phyloP scores from a whole-genome alignment of 2,888 invertebrate species.

The Halocaridina rubra region DNA sequence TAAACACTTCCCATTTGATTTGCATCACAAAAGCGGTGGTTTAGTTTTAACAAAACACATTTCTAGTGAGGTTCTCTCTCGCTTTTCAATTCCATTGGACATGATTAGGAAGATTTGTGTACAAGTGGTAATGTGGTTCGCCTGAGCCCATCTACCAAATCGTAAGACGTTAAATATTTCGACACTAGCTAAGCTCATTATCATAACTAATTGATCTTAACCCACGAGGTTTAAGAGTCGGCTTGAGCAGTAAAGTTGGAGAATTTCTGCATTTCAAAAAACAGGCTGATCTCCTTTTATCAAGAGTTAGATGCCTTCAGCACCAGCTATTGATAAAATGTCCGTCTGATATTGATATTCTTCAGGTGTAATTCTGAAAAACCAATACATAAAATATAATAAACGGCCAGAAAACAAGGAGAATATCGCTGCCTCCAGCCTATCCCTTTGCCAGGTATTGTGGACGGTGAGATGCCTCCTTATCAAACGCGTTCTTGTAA shows the following conservation, averaged over 20 bases:
- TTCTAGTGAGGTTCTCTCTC: conserved; percentile 14
- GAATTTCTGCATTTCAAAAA: no score
- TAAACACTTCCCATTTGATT: conserved; percentile 47
- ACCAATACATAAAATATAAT: no score
- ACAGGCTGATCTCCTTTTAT: no score
- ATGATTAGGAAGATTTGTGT: conserved; percentile 24
- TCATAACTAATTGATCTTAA: conserved; percentile 55
- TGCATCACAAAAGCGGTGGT: conserved; percentile 49
- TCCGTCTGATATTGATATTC: no score
- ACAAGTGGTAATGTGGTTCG: no score
- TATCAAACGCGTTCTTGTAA: conserved; percentile 16
- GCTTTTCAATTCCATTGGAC: conserved; percentile 6
- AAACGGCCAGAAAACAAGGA: conserved; percentile 41
- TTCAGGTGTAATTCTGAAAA: no score
- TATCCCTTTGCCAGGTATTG: conserved; percentile 33
- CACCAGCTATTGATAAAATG: no score
- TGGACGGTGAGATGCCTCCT: conserved; percentile 41
- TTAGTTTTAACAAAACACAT: conserved; percentile 27
- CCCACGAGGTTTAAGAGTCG: no score
- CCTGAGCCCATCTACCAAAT: neutral
- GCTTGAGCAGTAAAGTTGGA: no score
- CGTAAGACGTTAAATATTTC: conserved; percentile 37
- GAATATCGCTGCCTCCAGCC: conserved; percentile 35
- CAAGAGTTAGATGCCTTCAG: no score
- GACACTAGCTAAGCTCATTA: conserved; percentile 29